These are phyloP conservation scores for Cetonia aurata DNA, from an alignment of 2,888 invertebrate species.

Conservation along the genomic window DNA sequence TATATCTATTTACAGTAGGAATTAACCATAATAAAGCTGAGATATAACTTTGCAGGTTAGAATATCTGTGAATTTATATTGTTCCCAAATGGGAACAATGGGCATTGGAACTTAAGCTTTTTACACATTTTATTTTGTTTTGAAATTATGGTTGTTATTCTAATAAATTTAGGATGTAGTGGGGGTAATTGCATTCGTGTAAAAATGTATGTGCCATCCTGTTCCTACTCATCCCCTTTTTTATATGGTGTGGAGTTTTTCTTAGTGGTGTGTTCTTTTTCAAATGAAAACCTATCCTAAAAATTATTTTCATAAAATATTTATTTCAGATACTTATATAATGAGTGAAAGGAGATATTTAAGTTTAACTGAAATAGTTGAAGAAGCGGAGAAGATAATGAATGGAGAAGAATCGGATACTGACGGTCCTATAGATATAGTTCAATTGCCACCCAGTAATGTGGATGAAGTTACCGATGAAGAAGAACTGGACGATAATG, in stretches of 20 bases:
- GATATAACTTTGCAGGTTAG: constrained; percentile 7
- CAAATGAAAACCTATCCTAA: too few relatives aligned
- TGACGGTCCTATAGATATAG: constrained; percentile 5
- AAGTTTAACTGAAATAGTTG: neutral
- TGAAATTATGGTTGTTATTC: too few relatives aligned
- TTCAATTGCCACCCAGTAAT: neutral
- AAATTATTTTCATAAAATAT: too few relatives aligned
- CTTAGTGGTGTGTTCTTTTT: neutral
- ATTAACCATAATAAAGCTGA: neutral
- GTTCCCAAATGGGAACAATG: constrained; percentile 15
- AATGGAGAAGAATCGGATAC: constrained; percentile 3
- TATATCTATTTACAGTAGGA: too few relatives aligned
- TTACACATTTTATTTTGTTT: too few relatives aligned
- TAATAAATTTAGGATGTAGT: too few relatives aligned
- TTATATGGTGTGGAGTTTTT: neutral
- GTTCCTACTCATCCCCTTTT: too few relatives aligned
- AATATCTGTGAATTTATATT: constrained; percentile 5
- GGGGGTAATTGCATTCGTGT: too few relatives aligned
- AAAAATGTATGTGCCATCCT: too few relatives aligned
- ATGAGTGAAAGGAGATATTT: neutral
- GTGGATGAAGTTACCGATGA: constrained; percentile 6
- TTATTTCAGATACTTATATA: too few relatives aligned
- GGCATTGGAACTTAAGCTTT: neutral
- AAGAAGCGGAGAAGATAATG: constrained; percentile 12
- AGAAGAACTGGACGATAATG: constrained; percentile 9